Evolutionary conservation across 2,888 invertebrate species (phyloP), one percentile per base, ranked within the genome.

Genomic region (Epinotia nisella): DNA sequence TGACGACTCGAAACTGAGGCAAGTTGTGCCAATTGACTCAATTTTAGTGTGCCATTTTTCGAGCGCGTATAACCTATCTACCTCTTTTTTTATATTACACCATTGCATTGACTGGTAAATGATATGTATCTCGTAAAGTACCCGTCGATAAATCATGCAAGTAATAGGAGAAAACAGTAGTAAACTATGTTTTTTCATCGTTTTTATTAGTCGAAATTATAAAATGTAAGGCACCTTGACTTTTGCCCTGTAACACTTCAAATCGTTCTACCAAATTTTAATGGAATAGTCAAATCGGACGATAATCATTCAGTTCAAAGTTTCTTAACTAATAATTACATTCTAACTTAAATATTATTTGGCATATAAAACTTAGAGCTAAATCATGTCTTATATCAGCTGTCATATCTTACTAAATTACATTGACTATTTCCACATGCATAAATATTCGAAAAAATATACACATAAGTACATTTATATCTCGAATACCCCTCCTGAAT

Each of bases 291-390:
- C 9, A 49, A 15, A n/a, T 45, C 19, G 53, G 4, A 29, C 9
- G 15, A 39, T 15, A 15, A 2, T 53, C 17, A 55, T n/a, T 41
- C 41, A 53, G 11, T 61, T 55, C 51, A 29, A 51, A 61, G 5
- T 35, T 15, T 39, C 24, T 56, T 56, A 24, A 70, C 70, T 41
- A 61, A 62, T 39, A 41, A 62, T 55, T 70, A 55, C 67, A 66
- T 35, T 39, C 1, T 15, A 62, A 29, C 70, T 69, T 69, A 70
- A 70, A 19, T 55, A 62, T 70, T 70, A 70, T 70, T 70, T 70
- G 61, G 61, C 45, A 17, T 41, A 70, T 29, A 56, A 64, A 62
- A 41, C 67, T 67, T 67, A 58, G 17, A 41, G n/a, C 41, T 21
- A 60, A 61, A 21, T 45, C 45, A 24, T 24, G 45, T n/a, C 24